Evolutionary conservation across 2,797 vertebrate species (phyloP), one percentile per base, ranked within the genome.

Genomic region (Zalophus californianus): DNA sequence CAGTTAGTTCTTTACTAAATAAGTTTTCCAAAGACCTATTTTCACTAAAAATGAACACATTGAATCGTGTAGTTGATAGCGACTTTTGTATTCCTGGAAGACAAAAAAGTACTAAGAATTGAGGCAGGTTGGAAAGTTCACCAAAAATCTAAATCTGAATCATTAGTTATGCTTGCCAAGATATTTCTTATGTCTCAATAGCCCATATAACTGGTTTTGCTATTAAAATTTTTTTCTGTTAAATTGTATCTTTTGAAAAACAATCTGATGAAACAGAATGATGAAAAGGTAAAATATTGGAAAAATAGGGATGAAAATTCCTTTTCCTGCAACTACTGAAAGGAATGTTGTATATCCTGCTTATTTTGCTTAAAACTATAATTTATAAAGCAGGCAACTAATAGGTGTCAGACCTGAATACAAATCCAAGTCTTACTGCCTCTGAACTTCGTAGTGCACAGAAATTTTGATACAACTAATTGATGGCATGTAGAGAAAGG

Each of bases 101-200:
- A 66, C 48, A 50, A 56, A 92, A 75, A 84, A 23, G 20, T 86
- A 66, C 14, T 2, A 75, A 85, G 48, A 80, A 85, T 79, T 86
- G 56, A 90, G 54, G 29, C 58, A 80, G 21, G 70, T 82, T 95
- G 54, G 14, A 90, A 68, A 75, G 66, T 73, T 54, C 50, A 85
- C 38, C n/a, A 58, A 44, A 95, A 92, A 80, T 86, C 48, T 56
- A 78, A 91, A 64, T 80, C 48, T 54, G 27, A 90, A 68, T 92
- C 62, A 23, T 77, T 79, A 86, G 78, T 85, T 12, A 32, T n/a
- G 16, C 18, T 96, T n/a, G 60, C 32, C 14, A 38, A 38, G 48
- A 13, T 91, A 56, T 73, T 80, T 54, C 73, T 56, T 90, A 72
- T 29, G 60, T 84, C 56, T 89, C 29, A 77, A 1, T 27, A 92